Conservation (phyloP, 1,140 invertebrate genomes). For the Spodoptera frugiperda region DNA sequence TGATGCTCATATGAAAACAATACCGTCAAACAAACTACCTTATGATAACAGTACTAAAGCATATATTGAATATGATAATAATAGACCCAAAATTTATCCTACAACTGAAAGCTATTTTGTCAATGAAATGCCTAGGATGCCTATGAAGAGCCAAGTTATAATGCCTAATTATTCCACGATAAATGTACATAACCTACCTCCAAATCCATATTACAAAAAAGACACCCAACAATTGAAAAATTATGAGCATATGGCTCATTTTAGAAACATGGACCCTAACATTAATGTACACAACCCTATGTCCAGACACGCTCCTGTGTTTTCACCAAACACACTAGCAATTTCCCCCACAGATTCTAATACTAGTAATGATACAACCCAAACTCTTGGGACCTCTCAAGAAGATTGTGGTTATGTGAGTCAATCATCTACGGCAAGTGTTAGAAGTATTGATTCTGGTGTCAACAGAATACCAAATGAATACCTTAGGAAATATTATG, state of each 20-base stretch:
- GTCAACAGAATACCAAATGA: constrained; percentile 70
- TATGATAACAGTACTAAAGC: constrained; percentile 74
- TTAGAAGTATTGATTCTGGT: constrained; percentile 77
- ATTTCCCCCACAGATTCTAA: constrained; percentile 83
- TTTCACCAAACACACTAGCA: constrained; percentile 77
- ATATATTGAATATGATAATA: constrained; percentile 75
- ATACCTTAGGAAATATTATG: constrained; percentile 66
- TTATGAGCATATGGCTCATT: constrained; percentile 71
- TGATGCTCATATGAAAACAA: constrained; percentile 63
- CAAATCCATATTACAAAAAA: constrained; percentile 75
- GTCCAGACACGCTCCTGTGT: constrained; percentile 72
- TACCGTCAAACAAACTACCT: constrained; percentile 70
- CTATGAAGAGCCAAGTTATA: constrained; percentile 66
- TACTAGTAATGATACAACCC: constrained; percentile 76
- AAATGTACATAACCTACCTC: constrained; percentile 68
- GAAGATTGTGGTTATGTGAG: constrained; percentile 85
- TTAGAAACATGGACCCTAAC: constrained; percentile 66
- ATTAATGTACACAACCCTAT: constrained; percentile 69
- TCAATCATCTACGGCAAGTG: constrained; percentile 80
- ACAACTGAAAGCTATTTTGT: constrained; percentile 70
- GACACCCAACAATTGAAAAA: constrained; percentile 70
- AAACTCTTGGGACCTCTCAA: constrained; percentile 69
- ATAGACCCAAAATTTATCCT: constrained; percentile 66
- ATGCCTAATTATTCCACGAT: constrained; percentile 64
- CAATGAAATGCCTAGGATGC: constrained; percentile 66